A percentile compares a stretch with the other conserved stretches of the same genome.
These are phyloP conservation scores for Andricus quercusramuli DNA, from an alignment of 2,888 invertebrate species.

Conservation along the genomic window DNA sequence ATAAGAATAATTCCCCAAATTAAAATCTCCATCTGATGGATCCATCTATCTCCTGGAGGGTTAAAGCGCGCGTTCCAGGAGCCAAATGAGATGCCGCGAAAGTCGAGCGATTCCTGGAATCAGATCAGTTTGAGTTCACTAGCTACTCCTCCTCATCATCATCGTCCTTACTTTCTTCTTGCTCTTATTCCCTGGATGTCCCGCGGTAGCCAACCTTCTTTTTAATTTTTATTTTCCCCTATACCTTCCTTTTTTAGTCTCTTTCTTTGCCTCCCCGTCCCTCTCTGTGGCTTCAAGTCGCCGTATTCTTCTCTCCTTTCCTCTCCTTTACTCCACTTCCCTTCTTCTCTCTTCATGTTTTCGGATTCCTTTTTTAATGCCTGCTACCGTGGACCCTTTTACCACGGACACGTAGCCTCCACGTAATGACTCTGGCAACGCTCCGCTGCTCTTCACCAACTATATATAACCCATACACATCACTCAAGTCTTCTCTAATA, in stretches of 20 bases:
- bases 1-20: conserved; percentile 1
- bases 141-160: conserved; percentile 57
- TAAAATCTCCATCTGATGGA: conserved; percentile 23
- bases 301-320: not conserved
- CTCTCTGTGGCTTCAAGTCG: not conserved
- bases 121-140: conserved; percentile 56
- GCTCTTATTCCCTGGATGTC: conserved; percentile 53
- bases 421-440: conserved; percentile 67
- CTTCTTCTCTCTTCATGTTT: conserved; percentile 15
- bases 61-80: conserved; percentile 54
- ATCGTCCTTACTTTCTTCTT: conserved; percentile 50
- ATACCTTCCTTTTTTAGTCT: not conserved
- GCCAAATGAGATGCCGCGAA: conserved; percentile 56
- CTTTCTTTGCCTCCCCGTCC: not conserved
- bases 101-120: conserved; percentile 58
- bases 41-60: conserved; percentile 43
- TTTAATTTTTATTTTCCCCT: conserved; percentile 49
- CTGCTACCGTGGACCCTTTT: conserved; percentile 56
- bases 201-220: conserved; percentile 47
- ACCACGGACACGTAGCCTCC: conserved; percentile 69
- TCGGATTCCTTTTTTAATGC: conserved; percentile 40
- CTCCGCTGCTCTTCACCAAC: conserved; percentile 62
- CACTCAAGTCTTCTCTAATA: conserved; percentile 49
- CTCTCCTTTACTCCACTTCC: not conserved
- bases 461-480: conserved; percentile 52